A percentile compares a stretch with the other conserved stretches of the same genome.
These are phyloP conservation scores for Neogobius melanostomus DNA, from an alignment of 2,113 vertebrate species.

Conservation along the genomic window DNA sequence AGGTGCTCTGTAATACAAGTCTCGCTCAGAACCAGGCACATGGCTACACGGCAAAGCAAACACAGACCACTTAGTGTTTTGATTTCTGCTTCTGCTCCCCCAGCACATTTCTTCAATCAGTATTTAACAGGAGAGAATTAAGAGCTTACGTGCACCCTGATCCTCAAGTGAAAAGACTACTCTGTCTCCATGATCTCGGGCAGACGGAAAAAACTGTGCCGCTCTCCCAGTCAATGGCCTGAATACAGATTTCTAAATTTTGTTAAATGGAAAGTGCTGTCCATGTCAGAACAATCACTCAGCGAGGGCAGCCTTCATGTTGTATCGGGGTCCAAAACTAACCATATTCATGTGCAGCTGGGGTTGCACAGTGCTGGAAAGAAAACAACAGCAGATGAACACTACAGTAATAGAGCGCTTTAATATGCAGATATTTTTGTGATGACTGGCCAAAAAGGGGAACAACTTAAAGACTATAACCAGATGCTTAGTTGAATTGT, in stretches of 20 bases:
- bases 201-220: slow-evolving; percentile 47
- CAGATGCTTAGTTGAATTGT: too few species aligned
- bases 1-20: slow-evolving; percentile 64
- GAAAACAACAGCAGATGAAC: too few species aligned
- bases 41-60: slow-evolving; percentile 59
- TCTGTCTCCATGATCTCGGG: slow-evolving; percentile 55
- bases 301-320: slow-evolving; percentile 2
- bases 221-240: slow-evolving; percentile 39
- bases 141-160: slow-evolving; percentile 69
- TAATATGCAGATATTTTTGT: too few species aligned
- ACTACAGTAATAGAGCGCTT: too few species aligned
- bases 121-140: slow-evolving; percentile 71
- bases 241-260: slow-evolving; percentile 36
- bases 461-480: too few species aligned
- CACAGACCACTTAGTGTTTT: slow-evolving; percentile 62
- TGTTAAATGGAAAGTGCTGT: slow-evolving; percentile 19
- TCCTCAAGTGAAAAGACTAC: slow-evolving; percentile 65
- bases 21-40: slow-evolving; percentile 45
- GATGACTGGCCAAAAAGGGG: too few species aligned
- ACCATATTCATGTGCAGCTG: neutral
- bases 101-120: slow-evolving; percentile 73
- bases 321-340: neutral
- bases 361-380: neutral
- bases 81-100: slow-evolving; percentile 63
- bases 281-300: slow-evolving; percentile 4